Percentiles rank a stretch among this genome's conserved stretches.
These are phyloP conservation scores for Muschampia plurimacula DNA, from an alignment of 2,888 invertebrate genomes.

Conservation along the genomic window DNA sequence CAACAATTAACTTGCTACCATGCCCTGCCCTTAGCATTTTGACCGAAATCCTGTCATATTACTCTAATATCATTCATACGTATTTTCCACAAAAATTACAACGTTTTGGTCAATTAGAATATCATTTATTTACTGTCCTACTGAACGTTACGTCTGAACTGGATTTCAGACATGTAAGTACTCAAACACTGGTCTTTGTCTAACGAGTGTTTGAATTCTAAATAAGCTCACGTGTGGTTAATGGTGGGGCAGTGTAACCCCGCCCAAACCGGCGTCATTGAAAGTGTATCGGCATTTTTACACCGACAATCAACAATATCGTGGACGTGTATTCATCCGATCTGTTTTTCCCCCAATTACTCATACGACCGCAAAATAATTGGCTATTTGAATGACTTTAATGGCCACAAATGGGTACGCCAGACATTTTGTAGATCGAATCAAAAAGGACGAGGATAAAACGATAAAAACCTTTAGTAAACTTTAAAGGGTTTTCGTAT, in stretches of 20 bases:
- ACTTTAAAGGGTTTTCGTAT: conserved; percentile 5
- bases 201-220: conserved; percentile 47
- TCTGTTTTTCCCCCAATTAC: conserved; percentile 33
- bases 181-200: conserved; percentile 44
- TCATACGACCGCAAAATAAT: conserved; percentile 32
- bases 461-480: conserved; percentile 3
- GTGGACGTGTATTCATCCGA: conserved; percentile 24
- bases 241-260: conserved; percentile 50
- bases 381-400: conserved; percentile 31
- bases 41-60: too few relatives aligned
- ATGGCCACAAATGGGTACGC: conserved; percentile 19
- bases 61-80: too few relatives aligned
- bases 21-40: too few relatives aligned
- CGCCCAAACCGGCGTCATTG: conserved; percentile 43
- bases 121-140: not conserved
- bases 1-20: too few relatives aligned
- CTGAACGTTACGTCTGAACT: not conserved
- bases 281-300: conserved; percentile 53
- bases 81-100: not conserved
- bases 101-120: conserved; percentile 2
- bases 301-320: conserved; percentile 38
- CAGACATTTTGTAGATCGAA: conserved; percentile 16
- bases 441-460: conserved; percentile 8
- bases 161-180: not conserved
- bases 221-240: conserved; percentile 56